phyloP scores from a whole-genome alignment of 2,888 invertebrate genomes.

The Leucania comma region DNA sequence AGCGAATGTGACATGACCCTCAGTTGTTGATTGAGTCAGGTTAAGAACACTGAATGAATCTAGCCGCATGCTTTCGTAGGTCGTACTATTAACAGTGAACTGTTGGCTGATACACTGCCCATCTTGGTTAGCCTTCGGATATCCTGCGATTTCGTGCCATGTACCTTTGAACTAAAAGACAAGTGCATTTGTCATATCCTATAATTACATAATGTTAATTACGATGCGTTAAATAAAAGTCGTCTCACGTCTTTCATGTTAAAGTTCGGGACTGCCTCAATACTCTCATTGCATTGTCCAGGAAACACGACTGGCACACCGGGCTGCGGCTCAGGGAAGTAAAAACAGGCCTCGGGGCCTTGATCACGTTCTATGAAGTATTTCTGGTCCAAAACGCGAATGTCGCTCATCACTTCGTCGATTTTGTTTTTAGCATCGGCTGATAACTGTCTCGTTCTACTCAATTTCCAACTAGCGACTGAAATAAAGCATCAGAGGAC shows the following conservation, averaged over 20 bases:
- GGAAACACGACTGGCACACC: constrained; percentile 77
- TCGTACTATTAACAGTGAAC: constrained; percentile 62
- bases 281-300: constrained; percentile 78
- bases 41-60: constrained; percentile 71
- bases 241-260: constrained; percentile 68
- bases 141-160: constrained; percentile 78
- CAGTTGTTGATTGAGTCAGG: constrained; percentile 63
- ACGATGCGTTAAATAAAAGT: neutral
- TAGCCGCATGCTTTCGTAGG: constrained; percentile 64
- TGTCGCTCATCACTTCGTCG: constrained; percentile 62
- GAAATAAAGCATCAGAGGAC: constrained; percentile 21
- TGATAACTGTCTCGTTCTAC: constrained; percentile 72
- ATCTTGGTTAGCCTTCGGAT: constrained; percentile 73
- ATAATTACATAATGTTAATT: neutral
- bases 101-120: constrained; percentile 79
- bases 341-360: constrained; percentile 77
- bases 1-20: constrained; percentile 64
- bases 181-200: neutral
- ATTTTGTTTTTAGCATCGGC: constrained; percentile 60
- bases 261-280: constrained; percentile 74
- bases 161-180: constrained; percentile 73
- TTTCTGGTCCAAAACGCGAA: constrained; percentile 73
- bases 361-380: constrained; percentile 75
- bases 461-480: constrained; percentile 82
- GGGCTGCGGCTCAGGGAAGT: constrained; percentile 75